Percentiles rank a stretch among this genome's conserved stretches.
Evolutionary conservation across 35 echinoderm and acorn worm species (phyloP).

Genomic region (Acanthaster planci): DNA sequence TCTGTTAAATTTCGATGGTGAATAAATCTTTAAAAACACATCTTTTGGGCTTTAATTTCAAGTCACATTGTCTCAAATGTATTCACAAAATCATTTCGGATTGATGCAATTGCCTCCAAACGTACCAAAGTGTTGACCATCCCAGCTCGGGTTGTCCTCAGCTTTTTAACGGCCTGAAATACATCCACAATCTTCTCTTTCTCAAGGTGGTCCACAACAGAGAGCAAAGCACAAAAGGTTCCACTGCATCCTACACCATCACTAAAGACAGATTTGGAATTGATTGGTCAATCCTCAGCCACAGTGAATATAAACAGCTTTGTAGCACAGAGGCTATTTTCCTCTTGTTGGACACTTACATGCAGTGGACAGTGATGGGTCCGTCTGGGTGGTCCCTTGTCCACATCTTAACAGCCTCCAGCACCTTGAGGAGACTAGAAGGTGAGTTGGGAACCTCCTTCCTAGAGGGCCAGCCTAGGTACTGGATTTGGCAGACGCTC

Average conservation of each 20-base stretch:
- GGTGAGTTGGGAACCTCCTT: slow-evolving; percentile 8
- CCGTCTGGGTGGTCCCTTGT: not conserved
- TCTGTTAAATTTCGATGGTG: too few species aligned
- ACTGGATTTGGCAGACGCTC: slow-evolving; percentile 29
- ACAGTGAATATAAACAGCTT: too few species aligned
- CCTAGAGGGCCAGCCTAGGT: slow-evolving; percentile 9
- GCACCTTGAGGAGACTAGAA: not conserved
- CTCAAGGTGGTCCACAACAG: slow-evolving; percentile 1
- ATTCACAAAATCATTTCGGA: too few species aligned
- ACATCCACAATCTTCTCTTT: not conserved
- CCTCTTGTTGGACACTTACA: slow-evolving; percentile 2
- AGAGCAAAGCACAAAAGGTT: slow-evolving; percentile 5
- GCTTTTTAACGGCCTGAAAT: slow-evolving; percentile 26
- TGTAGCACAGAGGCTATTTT: too few species aligned
- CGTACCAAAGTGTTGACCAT: slow-evolving; percentile 38
- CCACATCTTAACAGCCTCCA: slow-evolving; percentile 17
- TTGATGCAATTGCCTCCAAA: too few species aligned
- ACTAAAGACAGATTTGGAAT: not conserved
- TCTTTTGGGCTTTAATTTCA: too few species aligned
- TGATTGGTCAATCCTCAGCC: too few species aligned
- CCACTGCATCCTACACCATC: slow-evolving; percentile 35
- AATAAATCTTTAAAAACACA: too few species aligned
- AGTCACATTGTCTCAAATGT: too few species aligned
- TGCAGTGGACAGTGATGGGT: slow-evolving; percentile 34
- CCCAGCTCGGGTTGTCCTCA: not conserved